Conservation (phyloP, 2,888 invertebrate genomes). For the Polietes domitor region DNA sequence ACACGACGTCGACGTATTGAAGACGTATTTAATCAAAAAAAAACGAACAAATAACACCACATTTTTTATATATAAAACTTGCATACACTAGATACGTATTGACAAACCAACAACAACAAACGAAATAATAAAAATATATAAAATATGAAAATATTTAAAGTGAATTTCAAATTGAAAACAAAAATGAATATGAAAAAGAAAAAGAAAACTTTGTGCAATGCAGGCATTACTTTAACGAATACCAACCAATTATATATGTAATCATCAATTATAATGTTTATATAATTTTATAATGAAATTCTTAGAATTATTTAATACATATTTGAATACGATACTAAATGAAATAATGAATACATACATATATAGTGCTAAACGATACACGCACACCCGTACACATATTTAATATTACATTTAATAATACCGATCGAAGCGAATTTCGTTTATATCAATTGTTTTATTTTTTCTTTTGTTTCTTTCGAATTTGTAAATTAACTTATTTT, state of each 20-base stretch:
- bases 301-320: conserved; percentile 23
- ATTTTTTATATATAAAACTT: conserved; percentile 52
- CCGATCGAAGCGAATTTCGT: not conserved
- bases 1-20: no score
- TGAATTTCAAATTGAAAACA: conserved; percentile 41
- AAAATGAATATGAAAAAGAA: conserved; percentile 22
- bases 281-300: conserved; percentile 40
- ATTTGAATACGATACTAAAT: conserved; percentile 29
- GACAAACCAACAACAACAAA: conserved; percentile 12
- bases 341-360: conserved; percentile 10
- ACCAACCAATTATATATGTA: conserved; percentile 26
- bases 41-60: conserved; percentile 58
- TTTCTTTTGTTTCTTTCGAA: not conserved
- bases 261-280: conserved; percentile 38
- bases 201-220: conserved; percentile 74
- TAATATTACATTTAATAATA: not conserved
- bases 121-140: conserved; percentile 13
- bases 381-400: not conserved
- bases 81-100: conserved; percentile 2
- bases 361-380: conserved; percentile 38
- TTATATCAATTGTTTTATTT: not conserved
- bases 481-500: conserved; percentile 25
- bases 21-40: conserved; percentile 39
- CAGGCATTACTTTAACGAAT: conserved; percentile 74
- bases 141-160: conserved; percentile 48